These are phyloP conservation scores for Crioceris asparagi DNA, from an alignment of 2,888 invertebrate genomes.

Conservation along the genomic window DNA sequence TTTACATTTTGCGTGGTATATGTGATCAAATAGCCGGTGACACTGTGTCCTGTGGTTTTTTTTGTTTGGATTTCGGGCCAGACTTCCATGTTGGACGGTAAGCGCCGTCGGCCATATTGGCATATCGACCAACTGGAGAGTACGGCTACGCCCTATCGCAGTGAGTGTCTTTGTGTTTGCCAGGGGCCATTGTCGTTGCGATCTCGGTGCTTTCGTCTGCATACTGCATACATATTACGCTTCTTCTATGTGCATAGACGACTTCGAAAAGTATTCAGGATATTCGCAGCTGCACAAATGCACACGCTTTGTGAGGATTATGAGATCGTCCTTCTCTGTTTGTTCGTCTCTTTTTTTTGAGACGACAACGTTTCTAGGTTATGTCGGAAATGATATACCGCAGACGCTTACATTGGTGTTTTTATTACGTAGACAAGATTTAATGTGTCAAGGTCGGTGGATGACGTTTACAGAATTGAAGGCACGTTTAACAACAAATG, in stretches of 20 bases:
- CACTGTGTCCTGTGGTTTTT: constrained; percentile 28
- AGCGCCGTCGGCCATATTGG: constrained; percentile 36
- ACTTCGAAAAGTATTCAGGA: constrained; percentile 17
- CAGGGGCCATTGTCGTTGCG: too few relatives aligned
- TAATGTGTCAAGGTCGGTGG: constrained; percentile 9
- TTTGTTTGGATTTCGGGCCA: constrained; percentile 24
- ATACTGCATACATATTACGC: too few relatives aligned
- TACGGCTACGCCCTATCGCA: constrained; percentile 34
- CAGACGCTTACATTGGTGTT: too few relatives aligned
- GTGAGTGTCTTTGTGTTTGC: constrained; percentile 27
- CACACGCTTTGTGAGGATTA: constrained; percentile 3
- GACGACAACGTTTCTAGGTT: constrained; percentile 4
- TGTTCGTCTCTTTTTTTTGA: constrained; percentile 2
- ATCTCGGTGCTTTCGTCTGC: too few relatives aligned
- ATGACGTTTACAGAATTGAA: too few relatives aligned
- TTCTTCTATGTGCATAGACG: too few relatives aligned
- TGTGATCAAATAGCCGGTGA: constrained; percentile 30
- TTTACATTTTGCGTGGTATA: constrained; percentile 18
- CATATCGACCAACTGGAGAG: constrained; percentile 36
- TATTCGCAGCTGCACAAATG: constrained; percentile 19
- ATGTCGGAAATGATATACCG: background rate
- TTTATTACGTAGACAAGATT: background rate
- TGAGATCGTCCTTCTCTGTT: too few relatives aligned
- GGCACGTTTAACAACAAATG: too few relatives aligned
- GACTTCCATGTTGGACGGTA: constrained; percentile 32